Conservation (phyloP, 2,888 invertebrate genomes). For the Loripinus fragilis region DNA sequence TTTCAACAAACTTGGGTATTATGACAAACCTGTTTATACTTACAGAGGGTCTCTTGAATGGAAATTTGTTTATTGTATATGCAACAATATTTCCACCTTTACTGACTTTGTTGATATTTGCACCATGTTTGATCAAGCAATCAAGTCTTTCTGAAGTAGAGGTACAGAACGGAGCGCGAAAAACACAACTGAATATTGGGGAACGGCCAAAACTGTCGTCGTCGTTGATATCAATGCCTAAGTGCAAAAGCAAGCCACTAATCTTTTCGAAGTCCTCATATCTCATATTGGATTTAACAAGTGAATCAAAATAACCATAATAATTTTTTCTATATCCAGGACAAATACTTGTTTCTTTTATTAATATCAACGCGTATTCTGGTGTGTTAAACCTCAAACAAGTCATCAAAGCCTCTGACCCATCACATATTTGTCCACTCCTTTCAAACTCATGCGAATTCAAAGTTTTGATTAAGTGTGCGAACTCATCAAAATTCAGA, state of each 20-base stretch:
- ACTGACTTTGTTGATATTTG: too few relatives aligned
- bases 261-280: not conserved
- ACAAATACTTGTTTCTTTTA: not conserved
- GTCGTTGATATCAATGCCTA: not conserved
- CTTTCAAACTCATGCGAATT: too few relatives aligned
- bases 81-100: too few relatives aligned
- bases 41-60: too few relatives aligned
- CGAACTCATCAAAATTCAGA: not conserved
- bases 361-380: not conserved
- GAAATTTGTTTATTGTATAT: too few relatives aligned
- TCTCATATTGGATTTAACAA: not conserved
- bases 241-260: not conserved
- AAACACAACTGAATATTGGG: too few relatives aligned
- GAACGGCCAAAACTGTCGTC: too few relatives aligned
- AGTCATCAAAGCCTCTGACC: not conserved
- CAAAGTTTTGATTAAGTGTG: not conserved
- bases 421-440: not conserved
- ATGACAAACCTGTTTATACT: too few relatives aligned
- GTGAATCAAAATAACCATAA: not conserved
- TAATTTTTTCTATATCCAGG: not conserved
- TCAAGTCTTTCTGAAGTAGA: too few relatives aligned
- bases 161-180: too few relatives aligned
- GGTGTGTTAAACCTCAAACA: not conserved
- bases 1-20: too few relatives aligned
- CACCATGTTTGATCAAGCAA: too few relatives aligned